A percentile compares a stretch with the other conserved stretches of the same genome.
phyloP scores from a whole-genome alignment of 2,888 invertebrate species.

The Harpalus rubripes region DNA sequence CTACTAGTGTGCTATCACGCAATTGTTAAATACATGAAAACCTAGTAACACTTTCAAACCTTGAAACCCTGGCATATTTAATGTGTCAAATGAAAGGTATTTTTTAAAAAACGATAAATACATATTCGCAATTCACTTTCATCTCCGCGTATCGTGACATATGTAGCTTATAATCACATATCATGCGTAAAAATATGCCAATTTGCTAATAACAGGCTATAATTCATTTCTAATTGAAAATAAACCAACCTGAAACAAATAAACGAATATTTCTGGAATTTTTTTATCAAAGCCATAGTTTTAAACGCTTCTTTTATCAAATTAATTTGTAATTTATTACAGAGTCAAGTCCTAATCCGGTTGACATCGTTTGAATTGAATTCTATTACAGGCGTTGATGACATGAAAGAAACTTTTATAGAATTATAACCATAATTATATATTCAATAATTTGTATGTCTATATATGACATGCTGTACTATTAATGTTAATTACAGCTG shows the following conservation, averaged over 20 bases:
- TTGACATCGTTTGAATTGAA: too few relatives aligned
- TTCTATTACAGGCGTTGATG: too few relatives aligned
- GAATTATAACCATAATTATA: too few relatives aligned
- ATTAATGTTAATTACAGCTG: too few relatives aligned
- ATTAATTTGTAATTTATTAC: slow-evolving; percentile 14
- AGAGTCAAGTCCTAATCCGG: not conserved
- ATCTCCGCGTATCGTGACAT: slow-evolving; percentile 20
- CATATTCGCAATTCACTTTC: slow-evolving; percentile 40
- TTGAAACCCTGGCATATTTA: not conserved
- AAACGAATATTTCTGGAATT: not conserved
- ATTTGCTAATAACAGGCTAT: slow-evolving; percentile 35
- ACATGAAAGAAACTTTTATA: too few relatives aligned
- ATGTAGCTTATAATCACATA: slow-evolving; percentile 33
- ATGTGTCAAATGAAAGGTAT: not conserved
- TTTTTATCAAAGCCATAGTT: slow-evolving; percentile 16
- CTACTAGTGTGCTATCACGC: too few relatives aligned
- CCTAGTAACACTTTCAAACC: not conserved
- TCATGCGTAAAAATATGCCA: slow-evolving; percentile 49
- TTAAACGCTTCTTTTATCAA: not conserved
- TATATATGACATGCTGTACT: too few relatives aligned
- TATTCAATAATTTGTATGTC: too few relatives aligned
- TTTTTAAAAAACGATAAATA: slow-evolving; percentile 16
- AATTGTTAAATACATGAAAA: too few relatives aligned
- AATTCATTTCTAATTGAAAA: slow-evolving; percentile 46
- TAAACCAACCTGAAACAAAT: slow-evolving; percentile 38